Percentiles rank a stretch among this genome's conserved stretches.
phyloP scores from a whole-genome alignment of 2,888 invertebrate species.

The Agrotis exclamationis region DNA sequence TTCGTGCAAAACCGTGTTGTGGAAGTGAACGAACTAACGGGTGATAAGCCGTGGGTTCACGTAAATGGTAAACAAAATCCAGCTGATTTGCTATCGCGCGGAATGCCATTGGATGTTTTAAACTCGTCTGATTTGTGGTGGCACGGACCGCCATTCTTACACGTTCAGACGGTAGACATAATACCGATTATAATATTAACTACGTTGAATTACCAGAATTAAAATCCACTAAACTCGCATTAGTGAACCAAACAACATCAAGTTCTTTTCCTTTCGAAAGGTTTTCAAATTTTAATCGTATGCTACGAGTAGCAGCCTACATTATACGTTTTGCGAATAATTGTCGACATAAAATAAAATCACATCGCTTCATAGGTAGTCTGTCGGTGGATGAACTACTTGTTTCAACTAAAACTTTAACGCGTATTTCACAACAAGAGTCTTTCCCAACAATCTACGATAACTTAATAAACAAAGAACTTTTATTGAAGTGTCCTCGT shows the following conservation, averaged over 20 bases:
- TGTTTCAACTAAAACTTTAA: neutral
- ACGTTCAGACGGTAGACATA: neutral
- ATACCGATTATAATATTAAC: neutral
- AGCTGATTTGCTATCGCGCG: slow-evolving; percentile 7
- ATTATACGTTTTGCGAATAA: neutral
- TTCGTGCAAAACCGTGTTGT: slow-evolving; percentile 9
- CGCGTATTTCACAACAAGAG: neutral
- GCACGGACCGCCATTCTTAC: neutral
- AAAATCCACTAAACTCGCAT: neutral
- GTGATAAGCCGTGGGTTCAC: neutral
- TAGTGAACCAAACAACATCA: neutral
- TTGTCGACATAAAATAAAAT: neutral
- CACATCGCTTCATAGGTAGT: neutral
- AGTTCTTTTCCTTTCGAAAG: neutral
- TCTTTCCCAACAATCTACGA: neutral
- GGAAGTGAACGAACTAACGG: slow-evolving; percentile 1
- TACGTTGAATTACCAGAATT: slow-evolving; percentile 1
- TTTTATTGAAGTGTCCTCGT: neutral
- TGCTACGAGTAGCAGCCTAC: neutral
- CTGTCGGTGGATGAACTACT: neutral
- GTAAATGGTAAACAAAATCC: slow-evolving; percentile 9
- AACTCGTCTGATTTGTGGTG: neutral
- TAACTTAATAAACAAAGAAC: neutral
- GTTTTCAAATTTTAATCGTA: neutral
- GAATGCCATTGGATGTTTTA: neutral